Percentiles rank a stretch among this genome's conserved stretches.
These are phyloP conservation scores for Lepidocolaptes lacrymiger DNA, from an alignment of 2,797 vertebrate genomes.

Conservation along the genomic window DNA sequence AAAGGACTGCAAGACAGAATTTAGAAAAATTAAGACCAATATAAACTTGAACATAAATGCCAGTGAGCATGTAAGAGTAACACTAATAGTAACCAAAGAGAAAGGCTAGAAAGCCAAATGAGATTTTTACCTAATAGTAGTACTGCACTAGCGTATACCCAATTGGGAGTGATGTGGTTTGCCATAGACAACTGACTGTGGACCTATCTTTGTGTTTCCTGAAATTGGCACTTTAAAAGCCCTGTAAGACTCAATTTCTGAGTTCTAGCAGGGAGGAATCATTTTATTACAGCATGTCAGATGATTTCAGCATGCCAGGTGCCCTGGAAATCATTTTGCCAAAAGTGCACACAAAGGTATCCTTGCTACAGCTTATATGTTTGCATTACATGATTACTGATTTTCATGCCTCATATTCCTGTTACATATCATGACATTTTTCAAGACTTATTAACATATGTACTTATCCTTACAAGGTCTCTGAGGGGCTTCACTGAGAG, in stretches of 20 bases:
- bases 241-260: background rate
- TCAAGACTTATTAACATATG: background rate
- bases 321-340: background rate
- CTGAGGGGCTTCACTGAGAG: background rate
- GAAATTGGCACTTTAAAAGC: background rate
- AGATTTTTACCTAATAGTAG: background rate
- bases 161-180: background rate
- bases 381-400: background rate
- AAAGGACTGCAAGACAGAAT: background rate
- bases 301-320: no score
- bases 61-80: background rate
- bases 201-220: background rate
- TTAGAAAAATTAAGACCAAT: background rate
- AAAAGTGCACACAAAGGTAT: background rate
- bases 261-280: background rate
- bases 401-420: background rate
- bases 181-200: background rate
- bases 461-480: background rate
- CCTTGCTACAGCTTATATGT: background rate
- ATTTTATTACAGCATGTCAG: background rate
- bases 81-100: background rate
- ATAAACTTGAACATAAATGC: background rate
- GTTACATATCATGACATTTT: background rate
- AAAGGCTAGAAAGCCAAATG: background rate
- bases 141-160: no score